A percentile compares a stretch with the other conserved stretches of the same genome.
Evolutionary conservation across 37 sponge, comb jelly and placozoan species (phyloP).

Genomic region (Hormiphora californensis): DNA sequence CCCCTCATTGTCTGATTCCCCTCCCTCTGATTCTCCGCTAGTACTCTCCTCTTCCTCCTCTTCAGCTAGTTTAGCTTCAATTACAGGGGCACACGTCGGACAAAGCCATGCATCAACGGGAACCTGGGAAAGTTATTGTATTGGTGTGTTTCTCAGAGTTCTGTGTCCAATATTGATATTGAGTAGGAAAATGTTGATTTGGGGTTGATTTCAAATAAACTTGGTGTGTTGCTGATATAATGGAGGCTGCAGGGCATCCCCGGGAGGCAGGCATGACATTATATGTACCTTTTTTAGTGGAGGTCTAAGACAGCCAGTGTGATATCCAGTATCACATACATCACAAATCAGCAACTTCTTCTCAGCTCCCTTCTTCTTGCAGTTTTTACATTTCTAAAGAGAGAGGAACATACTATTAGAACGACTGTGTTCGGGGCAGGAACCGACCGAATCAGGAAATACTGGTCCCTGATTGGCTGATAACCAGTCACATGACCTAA

Average conservation of each 20-base stretch:
- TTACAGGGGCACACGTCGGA: conserved; percentile 25
- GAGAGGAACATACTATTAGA: background rate
- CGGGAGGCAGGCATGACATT: too few relatives aligned
- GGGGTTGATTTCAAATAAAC: too few relatives aligned
- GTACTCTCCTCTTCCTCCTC: background rate
- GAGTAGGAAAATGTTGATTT: too few relatives aligned
- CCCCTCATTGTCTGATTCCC: too few relatives aligned
- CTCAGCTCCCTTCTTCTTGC: conserved; percentile 53
- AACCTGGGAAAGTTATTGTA: background rate
- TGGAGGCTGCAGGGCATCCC: too few relatives aligned
- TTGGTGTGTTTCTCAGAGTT: background rate
- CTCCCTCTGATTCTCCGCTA: background rate
- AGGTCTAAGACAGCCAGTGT: conserved; percentile 51
- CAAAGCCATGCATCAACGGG: conserved; percentile 24
- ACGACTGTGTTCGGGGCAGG: background rate
- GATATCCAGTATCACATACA: conserved; percentile 50
- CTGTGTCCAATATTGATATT: background rate
- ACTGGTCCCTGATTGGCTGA: too few relatives aligned
- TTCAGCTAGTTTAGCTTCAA: too few relatives aligned
- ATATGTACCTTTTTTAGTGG: conserved; percentile 55
- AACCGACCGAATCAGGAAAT: too few relatives aligned
- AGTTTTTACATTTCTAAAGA: conserved; percentile 4
- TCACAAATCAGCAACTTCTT: conserved; percentile 52
- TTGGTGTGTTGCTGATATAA: too few relatives aligned
- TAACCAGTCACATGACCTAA: too few relatives aligned